Evolutionary conservation across 1,140 invertebrate genomes (phyloP), one percentile per base, ranked within the genome.

Genomic region (Magallana angulata): DNA sequence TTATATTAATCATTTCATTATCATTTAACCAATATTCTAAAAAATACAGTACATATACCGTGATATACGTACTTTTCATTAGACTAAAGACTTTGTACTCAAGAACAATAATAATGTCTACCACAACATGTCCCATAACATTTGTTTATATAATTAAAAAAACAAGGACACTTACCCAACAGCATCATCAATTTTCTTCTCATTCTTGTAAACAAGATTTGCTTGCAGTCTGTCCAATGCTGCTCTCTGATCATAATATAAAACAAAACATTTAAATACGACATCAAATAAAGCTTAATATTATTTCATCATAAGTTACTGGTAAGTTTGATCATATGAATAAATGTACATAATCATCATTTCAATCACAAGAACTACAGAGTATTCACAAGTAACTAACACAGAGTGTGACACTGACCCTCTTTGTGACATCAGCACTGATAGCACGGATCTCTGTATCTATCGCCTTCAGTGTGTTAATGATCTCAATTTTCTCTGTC

Each of bases 161-260:
- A 11, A 2, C 57, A 24, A 16, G 5, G 1, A 24, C 56, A 76
- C 89, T 87, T 90, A 93, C 92, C 90, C 91, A 14, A 94, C 93
- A 18, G 94, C 92, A 85, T 94, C 91, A 84, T 94, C 91, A 68
- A 94, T 93, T 81, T 90, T 92, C 5, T 91, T 90, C 68, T 94
- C 94, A 86, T 85, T 92, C 88, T 90, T 93, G 86, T 94, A 94
- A 59, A 91, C 90, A 12, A 94, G 88, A 11, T 89, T 91, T 0
- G 93, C 91, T 84, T 94, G 82, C 48, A 85, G 18, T 16, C 82
- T 56, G 58, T 89, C 86, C 57, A 87, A 76, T 57, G 30, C 64
- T 57, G 36, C 83, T 82, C 84, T 89, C 85, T 89, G 71, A 85
- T 48, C 36, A 48, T 4, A 48, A 48, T 48, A 48, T 4, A 48